Evolutionary conservation across 2,888 invertebrate species (phyloP), one percentile per base, ranked within the genome.

Genomic region (Platycheirus rosarum): DNA sequence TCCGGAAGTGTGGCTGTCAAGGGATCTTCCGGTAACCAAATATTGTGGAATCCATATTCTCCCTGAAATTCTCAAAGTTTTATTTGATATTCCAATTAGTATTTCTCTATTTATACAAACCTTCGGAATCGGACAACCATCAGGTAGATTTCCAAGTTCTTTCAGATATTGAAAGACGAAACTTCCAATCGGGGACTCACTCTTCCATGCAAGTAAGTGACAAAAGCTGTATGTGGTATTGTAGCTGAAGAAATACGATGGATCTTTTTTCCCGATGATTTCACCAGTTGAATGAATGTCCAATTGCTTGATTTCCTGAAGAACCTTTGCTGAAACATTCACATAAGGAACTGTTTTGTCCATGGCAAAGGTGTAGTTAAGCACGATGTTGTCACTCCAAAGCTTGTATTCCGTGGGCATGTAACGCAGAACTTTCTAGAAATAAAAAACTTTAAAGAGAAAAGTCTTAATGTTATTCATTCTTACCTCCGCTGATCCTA

Each of bases 21-120:
- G 9, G 88, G 84, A 63, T 90, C 90, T 77, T 89, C 90, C 5
- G 89, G 89, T 85, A 88, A 86, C 89, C 90, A 89, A 75, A 89
- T 84, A 51, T 87, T 88, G 53, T 88, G 87, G 55, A 89, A 76
- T 14, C 65, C 87, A 73, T 89, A 90, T 26, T 86, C 60, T 7
- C 89, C 90, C 89, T 89, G 86, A 37, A 88, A 89, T 32, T n/a
- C n/a, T n/a, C n/a, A 7, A 7, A 32, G 5, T 32, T 3, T 32
- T 32, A 71, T 85, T 70, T 35, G 82, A 85, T n/a, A 18, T 0
- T 26, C 4, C 7, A 14, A 7, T 8, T 62, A 29, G 2, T 1
- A 63, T n/a, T 32, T n/a, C 1, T 0, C 4, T 0, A 80, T 86
- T 84, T 62, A 89, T 23, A 55, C 23, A 9, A 9, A 57, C 89